These are phyloP conservation scores for Myotis daubentonii DNA, from an alignment of 2,797 vertebrate genomes.

Conservation along the genomic window DNA sequence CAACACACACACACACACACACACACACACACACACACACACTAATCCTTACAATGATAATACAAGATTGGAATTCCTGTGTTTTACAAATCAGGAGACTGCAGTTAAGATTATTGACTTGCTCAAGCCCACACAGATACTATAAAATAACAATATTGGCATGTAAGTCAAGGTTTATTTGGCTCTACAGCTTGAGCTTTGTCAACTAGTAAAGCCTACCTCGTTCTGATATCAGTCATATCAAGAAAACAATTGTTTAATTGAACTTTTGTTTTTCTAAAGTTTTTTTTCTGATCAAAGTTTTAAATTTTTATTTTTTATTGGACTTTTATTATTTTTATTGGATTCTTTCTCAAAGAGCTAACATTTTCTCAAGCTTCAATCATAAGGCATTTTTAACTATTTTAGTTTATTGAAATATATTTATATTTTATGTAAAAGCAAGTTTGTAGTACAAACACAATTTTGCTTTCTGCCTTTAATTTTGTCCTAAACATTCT, in stretches of 20 bases:
- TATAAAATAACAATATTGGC: neutral
- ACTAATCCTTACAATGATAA: neutral
- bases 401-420: slow-evolving; percentile 10
- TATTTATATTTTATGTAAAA: slow-evolving; percentile 36
- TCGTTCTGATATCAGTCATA: neutral
- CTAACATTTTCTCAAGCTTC: slow-evolving; percentile 2
- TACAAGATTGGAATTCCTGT: neutral
- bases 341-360: slow-evolving; percentile 37
- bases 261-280: slow-evolving; percentile 21
- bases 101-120: slow-evolving; percentile 18
- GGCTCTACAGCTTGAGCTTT: slow-evolving; percentile 32
- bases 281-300: neutral
- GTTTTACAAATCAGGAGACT: slow-evolving; percentile 32
- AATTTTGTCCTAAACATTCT: slow-evolving; percentile 13
- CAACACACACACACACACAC: neutral
- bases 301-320: slow-evolving; percentile 3
- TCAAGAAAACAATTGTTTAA: slow-evolving; percentile 4
- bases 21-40: neutral
- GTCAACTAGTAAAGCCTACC: neutral
- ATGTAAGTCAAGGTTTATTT: slow-evolving; percentile 38
- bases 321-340: neutral
- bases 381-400: neutral
- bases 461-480: slow-evolving; percentile 6
- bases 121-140: neutral
- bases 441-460: neutral